phyloP scores from a whole-genome alignment of 2,888 invertebrate species.

The Orthonevra nobilis region DNA sequence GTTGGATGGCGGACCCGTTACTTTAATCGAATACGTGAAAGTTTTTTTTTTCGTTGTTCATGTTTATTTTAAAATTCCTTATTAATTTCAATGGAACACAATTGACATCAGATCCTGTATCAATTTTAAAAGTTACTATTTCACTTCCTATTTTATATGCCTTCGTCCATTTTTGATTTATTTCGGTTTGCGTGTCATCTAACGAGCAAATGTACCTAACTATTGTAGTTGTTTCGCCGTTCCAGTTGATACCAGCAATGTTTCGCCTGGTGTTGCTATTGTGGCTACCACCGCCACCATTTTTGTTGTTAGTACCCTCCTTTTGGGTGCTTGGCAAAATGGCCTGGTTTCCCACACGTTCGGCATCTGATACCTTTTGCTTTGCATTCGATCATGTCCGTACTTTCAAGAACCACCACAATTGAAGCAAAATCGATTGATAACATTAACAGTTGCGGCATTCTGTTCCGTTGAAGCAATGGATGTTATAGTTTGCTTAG shows the following conservation, averaged over 20 bases:
- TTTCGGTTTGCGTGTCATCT: no score
- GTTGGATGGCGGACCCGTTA: no score
- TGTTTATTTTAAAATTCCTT: constrained; percentile 17
- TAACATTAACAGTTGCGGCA: neutral
- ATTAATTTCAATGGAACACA: constrained; percentile 27
- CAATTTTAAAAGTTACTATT: constrained; percentile 21
- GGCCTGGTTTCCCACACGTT: constrained; percentile 1
- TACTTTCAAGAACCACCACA: constrained; percentile 20
- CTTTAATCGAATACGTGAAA: constrained; percentile 54
- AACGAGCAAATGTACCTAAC: no score
- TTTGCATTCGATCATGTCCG: constrained; percentile 10
- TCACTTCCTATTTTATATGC: neutral
- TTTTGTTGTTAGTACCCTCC: neutral
- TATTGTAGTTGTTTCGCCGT: neutral
- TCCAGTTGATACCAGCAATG: neutral
- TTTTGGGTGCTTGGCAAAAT: no score
- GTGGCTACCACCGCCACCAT: neutral
- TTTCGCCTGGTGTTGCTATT: neutral
- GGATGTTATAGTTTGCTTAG: no score
- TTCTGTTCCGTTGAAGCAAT: neutral
- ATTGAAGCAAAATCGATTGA: constrained; percentile 28
- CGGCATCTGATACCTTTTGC: constrained; percentile 28
- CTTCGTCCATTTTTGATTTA: constrained; percentile 28
- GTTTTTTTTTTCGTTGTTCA: constrained; percentile 27
- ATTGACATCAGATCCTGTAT: constrained; percentile 34